A percentile compares a stretch with the other conserved stretches of the same genome.
These are phyloP conservation scores for Trichosurus vulpecula DNA, from an alignment of 2,797 vertebrate genomes.

Conservation along the genomic window DNA sequence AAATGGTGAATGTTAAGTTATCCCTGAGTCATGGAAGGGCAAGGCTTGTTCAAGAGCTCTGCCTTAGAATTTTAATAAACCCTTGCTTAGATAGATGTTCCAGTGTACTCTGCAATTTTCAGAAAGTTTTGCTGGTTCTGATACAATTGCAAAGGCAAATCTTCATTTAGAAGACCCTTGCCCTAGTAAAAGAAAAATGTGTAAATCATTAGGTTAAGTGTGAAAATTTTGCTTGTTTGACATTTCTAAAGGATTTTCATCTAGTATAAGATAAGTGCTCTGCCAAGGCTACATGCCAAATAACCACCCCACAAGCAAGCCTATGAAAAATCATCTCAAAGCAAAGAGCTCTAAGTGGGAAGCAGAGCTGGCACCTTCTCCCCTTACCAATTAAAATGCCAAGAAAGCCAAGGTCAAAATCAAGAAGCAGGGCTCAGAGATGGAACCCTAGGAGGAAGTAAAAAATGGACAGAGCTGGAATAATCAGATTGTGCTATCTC, in stretches of 20 bases:
- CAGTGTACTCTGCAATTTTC: background rate
- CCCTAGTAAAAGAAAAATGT: background rate
- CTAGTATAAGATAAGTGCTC: background rate
- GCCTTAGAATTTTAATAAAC: background rate
- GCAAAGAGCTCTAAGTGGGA: background rate
- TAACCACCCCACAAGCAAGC: background rate
- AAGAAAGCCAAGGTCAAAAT: background rate
- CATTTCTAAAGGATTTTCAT: background rate
- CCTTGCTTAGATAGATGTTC: background rate
- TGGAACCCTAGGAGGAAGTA: background rate
- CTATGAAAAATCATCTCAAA: background rate
- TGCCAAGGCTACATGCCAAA: background rate
- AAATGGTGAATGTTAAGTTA: background rate
- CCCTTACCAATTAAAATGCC: background rate
- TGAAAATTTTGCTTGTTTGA: background rate
- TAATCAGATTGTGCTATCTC: background rate
- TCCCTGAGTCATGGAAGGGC: background rate
- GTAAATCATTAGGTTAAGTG: background rate
- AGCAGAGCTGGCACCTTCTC: background rate
- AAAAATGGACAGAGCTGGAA: background rate
- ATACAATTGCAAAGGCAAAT: background rate
- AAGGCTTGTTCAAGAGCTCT: background rate
- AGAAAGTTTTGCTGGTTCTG: background rate
- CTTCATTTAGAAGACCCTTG: background rate
- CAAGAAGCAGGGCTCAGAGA: background rate